These are phyloP conservation scores for Labroides dimidiatus DNA, from an alignment of 2,797 vertebrate species.

Conservation along the genomic window DNA sequence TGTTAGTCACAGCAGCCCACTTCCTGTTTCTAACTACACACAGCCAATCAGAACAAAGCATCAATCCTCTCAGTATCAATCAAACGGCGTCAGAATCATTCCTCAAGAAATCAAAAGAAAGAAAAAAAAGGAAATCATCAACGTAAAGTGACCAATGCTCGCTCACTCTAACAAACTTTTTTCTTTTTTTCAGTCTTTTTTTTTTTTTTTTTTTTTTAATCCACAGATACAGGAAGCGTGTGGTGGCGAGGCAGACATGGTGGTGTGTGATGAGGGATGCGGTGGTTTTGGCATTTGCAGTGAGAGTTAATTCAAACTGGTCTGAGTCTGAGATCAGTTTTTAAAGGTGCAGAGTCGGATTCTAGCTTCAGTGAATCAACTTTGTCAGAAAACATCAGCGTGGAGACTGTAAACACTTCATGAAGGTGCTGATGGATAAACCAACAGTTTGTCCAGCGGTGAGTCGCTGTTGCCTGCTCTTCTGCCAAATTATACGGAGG, in stretches of 20 bases:
- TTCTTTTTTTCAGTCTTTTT: slow-evolving; percentile 19
- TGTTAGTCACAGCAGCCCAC: slow-evolving; percentile 59
- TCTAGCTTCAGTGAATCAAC: background rate
- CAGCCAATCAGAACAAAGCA: slow-evolving; percentile 61
- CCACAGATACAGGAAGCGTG: slow-evolving; percentile 63
- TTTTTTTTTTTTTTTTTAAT: background rate
- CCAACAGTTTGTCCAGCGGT: too few relatives aligned
- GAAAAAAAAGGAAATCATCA: slow-evolving; percentile 29
- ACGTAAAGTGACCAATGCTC: slow-evolving; percentile 54
- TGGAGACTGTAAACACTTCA: background rate
- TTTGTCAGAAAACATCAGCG: background rate
- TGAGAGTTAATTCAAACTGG: slow-evolving; percentile 9
- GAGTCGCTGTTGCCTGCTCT: too few relatives aligned
- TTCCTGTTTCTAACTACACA: slow-evolving; percentile 49
- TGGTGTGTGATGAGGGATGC: slow-evolving; percentile 3
- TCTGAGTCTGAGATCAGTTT: slow-evolving; percentile 5
- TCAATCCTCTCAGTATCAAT: slow-evolving; percentile 27
- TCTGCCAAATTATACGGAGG: too few relatives aligned
- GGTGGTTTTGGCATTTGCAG: slow-evolving; percentile 3
- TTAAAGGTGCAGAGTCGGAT: slow-evolving; percentile 4
- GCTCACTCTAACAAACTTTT: slow-evolving; percentile 17
- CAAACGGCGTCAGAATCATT: slow-evolving; percentile 38
- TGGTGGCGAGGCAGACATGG: slow-evolving; percentile 36
- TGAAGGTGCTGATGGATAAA: too few relatives aligned
- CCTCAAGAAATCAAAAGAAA: background rate